Evolutionary conservation across 2,888 invertebrate species (phyloP).

Genomic region (Heliconius ismenius): DNA sequence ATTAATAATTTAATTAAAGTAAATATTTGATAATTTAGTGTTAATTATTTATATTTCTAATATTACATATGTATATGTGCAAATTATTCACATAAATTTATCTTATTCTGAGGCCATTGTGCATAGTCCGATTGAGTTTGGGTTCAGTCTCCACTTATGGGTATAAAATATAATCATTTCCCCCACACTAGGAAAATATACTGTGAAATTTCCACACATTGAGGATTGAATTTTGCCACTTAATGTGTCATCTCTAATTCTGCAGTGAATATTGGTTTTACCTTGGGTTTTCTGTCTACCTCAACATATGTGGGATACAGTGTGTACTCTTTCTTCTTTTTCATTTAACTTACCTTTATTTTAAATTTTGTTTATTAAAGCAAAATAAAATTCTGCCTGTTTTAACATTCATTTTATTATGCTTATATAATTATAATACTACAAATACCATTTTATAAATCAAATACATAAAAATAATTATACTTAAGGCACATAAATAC

Average conservation of each 20-base stretch:
- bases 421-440: neutral
- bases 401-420: slow-evolving; percentile 1
- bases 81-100: neutral
- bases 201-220: no score
- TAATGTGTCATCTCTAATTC: no score
- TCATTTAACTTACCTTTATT: neutral
- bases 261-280: no score
- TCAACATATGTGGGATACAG: no score
- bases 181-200: no score
- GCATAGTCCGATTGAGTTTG: neutral
- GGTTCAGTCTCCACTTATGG: no score
- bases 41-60: slow-evolving; percentile 7
- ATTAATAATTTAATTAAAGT: slow-evolving; percentile 44
- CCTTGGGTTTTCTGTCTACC: no score
- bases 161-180: no score
- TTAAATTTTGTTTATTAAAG: neutral
- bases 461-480: neutral
- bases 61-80: neutral
- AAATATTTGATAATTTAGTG: slow-evolving; percentile 43
- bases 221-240: no score
- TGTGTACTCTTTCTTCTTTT: no score
- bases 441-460: neutral
- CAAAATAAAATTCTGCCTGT: neutral
- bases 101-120: neutral
- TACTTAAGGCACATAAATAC: neutral